A percentile compares a stretch with the other conserved stretches of the same genome.
Evolutionary conservation across 2,888 invertebrate species (phyloP).

Genomic region (Acleris emargana): DNA sequence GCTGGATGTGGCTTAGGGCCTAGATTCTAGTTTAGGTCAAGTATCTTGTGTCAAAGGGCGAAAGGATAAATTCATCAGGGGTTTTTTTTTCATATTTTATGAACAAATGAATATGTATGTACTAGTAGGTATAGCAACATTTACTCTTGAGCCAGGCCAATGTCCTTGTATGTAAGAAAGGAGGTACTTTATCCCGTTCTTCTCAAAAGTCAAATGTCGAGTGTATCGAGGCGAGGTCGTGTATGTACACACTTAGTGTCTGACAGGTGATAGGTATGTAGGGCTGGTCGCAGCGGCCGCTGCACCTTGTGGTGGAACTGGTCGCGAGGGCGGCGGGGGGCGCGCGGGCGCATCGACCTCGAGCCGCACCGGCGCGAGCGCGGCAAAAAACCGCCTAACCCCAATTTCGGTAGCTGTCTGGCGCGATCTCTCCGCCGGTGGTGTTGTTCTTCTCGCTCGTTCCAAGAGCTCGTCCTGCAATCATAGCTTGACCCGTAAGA

Average conservation of each 20-base stretch:
- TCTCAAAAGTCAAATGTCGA: slow-evolving; percentile 50
- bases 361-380: slow-evolving; percentile 61
- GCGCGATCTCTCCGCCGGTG: slow-evolving; percentile 65
- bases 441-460: slow-evolving; percentile 11
- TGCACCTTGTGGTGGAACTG: slow-evolving; percentile 80
- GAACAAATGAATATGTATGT: too few relatives aligned
- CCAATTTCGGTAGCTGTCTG: slow-evolving; percentile 80
- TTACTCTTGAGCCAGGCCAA: neutral
- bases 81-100: too few relatives aligned
- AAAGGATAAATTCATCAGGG: too few relatives aligned
- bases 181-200: slow-evolving; percentile 41
- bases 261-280: slow-evolving; percentile 81
- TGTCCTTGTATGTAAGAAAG: too few relatives aligned
- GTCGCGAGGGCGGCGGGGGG: slow-evolving; percentile 58
- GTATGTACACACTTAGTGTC: slow-evolving; percentile 73
- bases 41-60: too few relatives aligned
- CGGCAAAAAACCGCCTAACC: slow-evolving; percentile 75
- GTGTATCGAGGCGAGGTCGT: slow-evolving; percentile 47
- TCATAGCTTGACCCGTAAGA: too few relatives aligned
- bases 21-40: too few relatives aligned
- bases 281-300: slow-evolving; percentile 72
- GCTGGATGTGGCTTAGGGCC: too few relatives aligned
- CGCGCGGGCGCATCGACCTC: slow-evolving; percentile 74
- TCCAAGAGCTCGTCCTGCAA: too few relatives aligned
- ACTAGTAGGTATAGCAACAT: neutral